Percentiles rank a stretch among this genome's conserved stretches.
phyloP scores from a whole-genome alignment of 2,113 vertebrate species.

The Thermophis baileyi region DNA sequence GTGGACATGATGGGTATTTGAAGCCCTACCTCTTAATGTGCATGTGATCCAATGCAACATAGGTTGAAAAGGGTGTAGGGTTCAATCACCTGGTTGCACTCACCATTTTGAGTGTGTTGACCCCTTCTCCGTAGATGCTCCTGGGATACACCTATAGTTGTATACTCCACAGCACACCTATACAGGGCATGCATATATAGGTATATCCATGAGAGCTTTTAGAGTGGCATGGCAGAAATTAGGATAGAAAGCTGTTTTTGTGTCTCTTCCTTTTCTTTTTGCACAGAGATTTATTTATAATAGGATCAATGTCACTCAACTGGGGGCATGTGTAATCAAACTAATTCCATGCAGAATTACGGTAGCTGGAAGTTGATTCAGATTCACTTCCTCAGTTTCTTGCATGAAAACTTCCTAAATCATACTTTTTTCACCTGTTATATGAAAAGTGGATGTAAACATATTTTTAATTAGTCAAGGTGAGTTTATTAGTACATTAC shows the following conservation, averaged over 20 bases:
- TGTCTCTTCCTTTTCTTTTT: background rate
- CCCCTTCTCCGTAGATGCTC: background rate
- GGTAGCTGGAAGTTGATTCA: background rate
- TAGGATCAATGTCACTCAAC: background rate
- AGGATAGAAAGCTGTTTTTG: background rate
- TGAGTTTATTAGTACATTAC: background rate
- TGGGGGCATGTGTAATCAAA: background rate
- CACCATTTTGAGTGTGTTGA: background rate
- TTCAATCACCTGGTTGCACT: background rate
- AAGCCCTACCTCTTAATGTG: background rate
- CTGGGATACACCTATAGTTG: background rate
- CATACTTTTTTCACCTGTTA: background rate
- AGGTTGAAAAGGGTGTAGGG: background rate
- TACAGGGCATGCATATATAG: background rate
- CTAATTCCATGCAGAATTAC: background rate
- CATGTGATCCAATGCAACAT: background rate
- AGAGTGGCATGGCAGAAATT: background rate
- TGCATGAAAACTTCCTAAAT: background rate
- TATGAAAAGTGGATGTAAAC: background rate
- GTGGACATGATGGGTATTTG: background rate
- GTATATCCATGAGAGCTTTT: background rate
- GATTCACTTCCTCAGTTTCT: background rate
- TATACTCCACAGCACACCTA: background rate
- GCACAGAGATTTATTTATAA: background rate
- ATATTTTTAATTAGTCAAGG: background rate